Conservation (phyloP, 2,113 vertebrate species). For the Cinclus cinclus region DNA sequence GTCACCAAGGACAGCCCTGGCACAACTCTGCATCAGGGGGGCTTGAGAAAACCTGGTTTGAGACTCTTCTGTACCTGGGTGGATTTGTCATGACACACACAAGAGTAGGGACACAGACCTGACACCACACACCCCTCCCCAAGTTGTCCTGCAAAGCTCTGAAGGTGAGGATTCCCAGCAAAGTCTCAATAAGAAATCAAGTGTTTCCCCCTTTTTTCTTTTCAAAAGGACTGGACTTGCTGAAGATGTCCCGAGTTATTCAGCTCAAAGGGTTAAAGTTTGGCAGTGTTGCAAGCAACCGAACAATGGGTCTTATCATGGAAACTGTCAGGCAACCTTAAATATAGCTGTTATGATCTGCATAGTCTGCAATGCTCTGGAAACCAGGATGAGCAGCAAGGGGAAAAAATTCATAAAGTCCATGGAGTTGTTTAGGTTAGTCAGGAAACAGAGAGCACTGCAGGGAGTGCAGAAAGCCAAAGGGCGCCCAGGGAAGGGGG, state of each 20-base stretch:
- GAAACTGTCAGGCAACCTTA: constrained; percentile 65
- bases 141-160: not conserved
- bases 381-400: constrained; percentile 45
- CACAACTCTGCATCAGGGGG: accelerated
- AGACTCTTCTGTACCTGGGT: not conserved
- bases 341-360: constrained; percentile 68
- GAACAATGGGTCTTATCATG: constrained; percentile 63
- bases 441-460: not conserved
- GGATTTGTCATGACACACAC: accelerated
- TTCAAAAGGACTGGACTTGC: not conserved
- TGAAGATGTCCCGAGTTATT: not conserved
- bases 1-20: not conserved
- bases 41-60: not conserved
- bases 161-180: not conserved
- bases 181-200: not conserved
- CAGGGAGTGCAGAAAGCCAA: not conserved
- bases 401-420: constrained; percentile 60
- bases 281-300: not conserved
- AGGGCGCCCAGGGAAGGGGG: not conserved
- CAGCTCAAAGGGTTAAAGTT: constrained; percentile 38
- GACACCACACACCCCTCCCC: not conserved
- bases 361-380: constrained; percentile 65
- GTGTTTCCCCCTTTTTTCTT: not conserved
- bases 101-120: not conserved
- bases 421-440: constrained; percentile 55